Base-by-base conservation (phyloP, 2,113 vertebrate species). In the Sylvietta virens region DNA sequence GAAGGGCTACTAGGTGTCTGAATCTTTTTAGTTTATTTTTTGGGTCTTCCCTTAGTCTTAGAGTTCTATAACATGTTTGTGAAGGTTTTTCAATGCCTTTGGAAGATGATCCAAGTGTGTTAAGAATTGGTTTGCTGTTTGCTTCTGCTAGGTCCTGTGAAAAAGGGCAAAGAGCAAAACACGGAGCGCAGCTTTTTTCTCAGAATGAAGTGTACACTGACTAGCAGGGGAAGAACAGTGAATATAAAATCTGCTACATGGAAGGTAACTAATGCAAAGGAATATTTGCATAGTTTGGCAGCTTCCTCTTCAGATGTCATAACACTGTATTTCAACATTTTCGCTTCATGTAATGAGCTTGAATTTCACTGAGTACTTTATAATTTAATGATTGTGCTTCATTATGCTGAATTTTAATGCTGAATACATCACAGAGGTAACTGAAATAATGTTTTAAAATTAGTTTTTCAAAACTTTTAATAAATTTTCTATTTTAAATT, bases 191-290 rank as follows among this genome's bases (percentile, higher is more conserved):
- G 98, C 97, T 99, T 99, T 97, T 99, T 99, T 95, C 98, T 99
- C 86, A 98, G 99, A 95, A 99, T 99, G 99, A 99, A 99, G 94
- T 99, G 99, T 94, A 99, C 99, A 4, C 97, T 99, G 77, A 99
- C 99, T 40, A 99, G 98, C 97, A 98, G 99, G 57, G 99, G 99
- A 71, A 98, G 99, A 97, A 99, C 99, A 21, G 99, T 99, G 97
- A 99, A 99, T 65, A 98, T 99, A 87, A 99, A 99, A 96, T 99
- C 99, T 72, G 99, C 99, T 85, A 99, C 99, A 0, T 99, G 99
- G 99, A 99, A 99, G 98, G 99, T 99, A 97, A 95, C 94, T 81
- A 53, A 74, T 67, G 62, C 84, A 78, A 78, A 69, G 62, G 22
- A 91, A 14, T 91, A 44, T 31, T 91, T 73, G 58, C 18, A 7